Evolutionary conservation across 2,797 vertebrate species (phyloP).

Genomic region (Mareca strepera): DNA sequence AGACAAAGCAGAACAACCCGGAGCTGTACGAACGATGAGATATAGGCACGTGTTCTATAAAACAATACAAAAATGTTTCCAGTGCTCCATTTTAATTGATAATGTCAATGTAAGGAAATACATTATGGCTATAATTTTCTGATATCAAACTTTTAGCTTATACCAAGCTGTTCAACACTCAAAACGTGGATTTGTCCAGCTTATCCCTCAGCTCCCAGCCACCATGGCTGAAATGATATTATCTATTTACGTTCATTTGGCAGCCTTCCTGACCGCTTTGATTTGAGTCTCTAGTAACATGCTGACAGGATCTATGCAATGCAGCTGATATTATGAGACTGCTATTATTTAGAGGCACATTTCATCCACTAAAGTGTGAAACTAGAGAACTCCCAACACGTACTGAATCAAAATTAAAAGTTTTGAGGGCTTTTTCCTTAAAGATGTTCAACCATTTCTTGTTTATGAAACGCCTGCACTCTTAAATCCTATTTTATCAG

Average conservation of each 20-base stretch:
- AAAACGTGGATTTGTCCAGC: constrained; percentile 21
- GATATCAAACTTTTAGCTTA: background rate
- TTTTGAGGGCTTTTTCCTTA: background rate
- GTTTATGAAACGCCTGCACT: background rate
- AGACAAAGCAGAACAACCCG: background rate
- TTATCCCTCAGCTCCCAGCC: constrained; percentile 30
- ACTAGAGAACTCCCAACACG: background rate
- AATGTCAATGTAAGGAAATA: background rate
- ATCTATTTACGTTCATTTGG: constrained; percentile 46
- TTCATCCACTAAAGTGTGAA: constrained; percentile 32
- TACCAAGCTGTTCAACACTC: background rate
- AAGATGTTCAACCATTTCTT: background rate
- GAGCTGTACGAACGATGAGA: background rate
- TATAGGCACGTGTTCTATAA: background rate
- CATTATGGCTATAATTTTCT: background rate
- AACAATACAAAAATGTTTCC: background rate
- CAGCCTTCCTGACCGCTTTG: constrained; percentile 39
- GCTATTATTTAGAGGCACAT: background rate
- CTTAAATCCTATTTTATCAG: background rate
- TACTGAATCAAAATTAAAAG: background rate
- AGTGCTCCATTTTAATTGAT: background rate
- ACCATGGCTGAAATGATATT: background rate
- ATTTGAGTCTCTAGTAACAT: constrained; percentile 24
- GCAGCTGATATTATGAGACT: background rate
- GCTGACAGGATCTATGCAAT: constrained; percentile 37